These are phyloP conservation scores for Ophonus ardosiacus DNA, from an alignment of 2,888 invertebrate species.

Conservation along the genomic window DNA sequence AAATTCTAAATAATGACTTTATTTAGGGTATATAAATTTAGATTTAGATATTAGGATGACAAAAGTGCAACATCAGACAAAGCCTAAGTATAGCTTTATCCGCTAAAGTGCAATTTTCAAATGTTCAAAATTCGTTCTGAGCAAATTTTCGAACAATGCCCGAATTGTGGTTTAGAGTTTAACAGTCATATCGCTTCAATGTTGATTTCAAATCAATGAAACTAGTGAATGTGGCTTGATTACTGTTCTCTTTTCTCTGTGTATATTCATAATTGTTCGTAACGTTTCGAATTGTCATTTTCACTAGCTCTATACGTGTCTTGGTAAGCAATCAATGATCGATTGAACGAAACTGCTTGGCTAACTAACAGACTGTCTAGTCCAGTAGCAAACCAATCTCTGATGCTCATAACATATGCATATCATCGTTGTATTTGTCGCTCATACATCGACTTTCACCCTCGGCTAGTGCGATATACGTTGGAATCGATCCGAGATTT, in stretches of 20 bases:
- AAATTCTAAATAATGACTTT: too few species aligned
- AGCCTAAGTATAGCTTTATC: too few species aligned
- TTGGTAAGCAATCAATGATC: slow-evolving; percentile 9
- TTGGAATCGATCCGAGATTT: slow-evolving; percentile 28
- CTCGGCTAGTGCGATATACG: neutral
- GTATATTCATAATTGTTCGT: slow-evolving; percentile 41
- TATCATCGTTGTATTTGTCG: slow-evolving; percentile 40
- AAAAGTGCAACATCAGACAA: too few species aligned
- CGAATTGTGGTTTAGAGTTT: too few species aligned
- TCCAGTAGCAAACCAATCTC: slow-evolving; percentile 41
- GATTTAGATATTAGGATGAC: too few species aligned
- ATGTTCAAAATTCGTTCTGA: too few species aligned
- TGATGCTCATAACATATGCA: slow-evolving; percentile 57
- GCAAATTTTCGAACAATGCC: too few species aligned
- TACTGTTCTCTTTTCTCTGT: slow-evolving; percentile 45
- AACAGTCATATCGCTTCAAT: neutral
- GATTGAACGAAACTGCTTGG: slow-evolving; percentile 13
- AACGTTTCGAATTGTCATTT: slow-evolving; percentile 31
- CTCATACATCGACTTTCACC: slow-evolving; percentile 44
- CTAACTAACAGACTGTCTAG: slow-evolving; percentile 41
- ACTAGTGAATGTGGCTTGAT: slow-evolving; percentile 21
- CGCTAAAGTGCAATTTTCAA: too few species aligned
- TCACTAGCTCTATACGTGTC: slow-evolving; percentile 16
- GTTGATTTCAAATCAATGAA: slow-evolving; percentile 32
- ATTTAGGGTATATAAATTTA: too few species aligned